These are phyloP conservation scores for Danaus plexippus DNA, from an alignment of 1,140 invertebrate genomes.

Conservation along the genomic window DNA sequence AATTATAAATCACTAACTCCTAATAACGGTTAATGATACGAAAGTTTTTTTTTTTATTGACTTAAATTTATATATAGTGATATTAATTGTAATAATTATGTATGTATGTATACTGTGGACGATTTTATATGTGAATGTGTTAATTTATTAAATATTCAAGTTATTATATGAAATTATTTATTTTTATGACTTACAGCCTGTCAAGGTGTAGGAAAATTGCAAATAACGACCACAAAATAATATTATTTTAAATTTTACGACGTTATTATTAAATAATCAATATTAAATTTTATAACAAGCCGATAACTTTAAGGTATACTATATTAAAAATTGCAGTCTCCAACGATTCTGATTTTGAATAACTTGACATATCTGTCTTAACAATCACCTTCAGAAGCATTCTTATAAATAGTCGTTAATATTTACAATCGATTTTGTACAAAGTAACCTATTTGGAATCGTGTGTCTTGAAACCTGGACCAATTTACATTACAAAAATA, in stretches of 20 bases:
- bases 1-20: background rate
- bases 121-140: constrained; percentile 6
- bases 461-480: constrained; percentile 54
- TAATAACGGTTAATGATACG: no score
- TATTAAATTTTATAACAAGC: constrained; percentile 14
- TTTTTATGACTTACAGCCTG: no score
- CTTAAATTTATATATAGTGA: no score
- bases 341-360: constrained; percentile 17
- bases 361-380: constrained; percentile 2
- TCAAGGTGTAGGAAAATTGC: no score
- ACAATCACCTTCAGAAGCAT: constrained; percentile 3
- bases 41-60: no score
- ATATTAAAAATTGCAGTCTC: constrained; percentile 14
- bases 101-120: constrained; percentile 8
- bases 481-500: constrained; percentile 61
- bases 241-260: background rate
- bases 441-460: constrained; percentile 22
- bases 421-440: constrained; percentile 29
- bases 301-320: constrained; percentile 10
- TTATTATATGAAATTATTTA: no score
- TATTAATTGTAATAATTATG: constrained; percentile 4
- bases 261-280: constrained; percentile 15
- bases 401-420: constrained; percentile 20
- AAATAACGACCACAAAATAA: no score
- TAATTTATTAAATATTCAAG: background rate